These are phyloP conservation scores for Formica selysi DNA, from an alignment of 1,140 invertebrate genomes.

Conservation along the genomic window DNA sequence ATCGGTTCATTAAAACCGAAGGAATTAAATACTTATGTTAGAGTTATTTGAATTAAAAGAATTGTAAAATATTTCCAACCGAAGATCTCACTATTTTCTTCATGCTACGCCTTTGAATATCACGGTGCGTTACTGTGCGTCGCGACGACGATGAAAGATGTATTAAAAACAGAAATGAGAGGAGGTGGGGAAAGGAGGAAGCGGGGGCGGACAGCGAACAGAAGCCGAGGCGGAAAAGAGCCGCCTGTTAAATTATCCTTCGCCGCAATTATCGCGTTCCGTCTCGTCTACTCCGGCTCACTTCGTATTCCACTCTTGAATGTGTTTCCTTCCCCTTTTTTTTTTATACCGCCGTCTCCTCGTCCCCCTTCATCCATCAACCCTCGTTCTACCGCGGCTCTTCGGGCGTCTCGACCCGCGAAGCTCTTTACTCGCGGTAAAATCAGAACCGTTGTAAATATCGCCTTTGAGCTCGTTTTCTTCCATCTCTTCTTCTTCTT, in stretches of 20 bases:
- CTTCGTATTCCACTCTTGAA: slow-evolving; percentile 60
- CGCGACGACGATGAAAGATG: slow-evolving; percentile 37
- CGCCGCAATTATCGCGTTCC: slow-evolving; percentile 77
- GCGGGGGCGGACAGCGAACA: slow-evolving; percentile 42
- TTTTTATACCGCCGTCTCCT: slow-evolving; percentile 21
- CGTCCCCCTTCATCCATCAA: neutral
- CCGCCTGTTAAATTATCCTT: slow-evolving; percentile 80
- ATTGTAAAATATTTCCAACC: neutral
- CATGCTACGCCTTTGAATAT: neutral
- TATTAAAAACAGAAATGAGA: slow-evolving; percentile 59
- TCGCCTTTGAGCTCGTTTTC: slow-evolving; percentile 51
- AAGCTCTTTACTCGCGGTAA: slow-evolving; percentile 43
- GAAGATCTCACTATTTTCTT: neutral
- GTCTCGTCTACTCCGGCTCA: slow-evolving; percentile 63
- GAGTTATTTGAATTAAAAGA: neutral
- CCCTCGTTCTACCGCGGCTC: slow-evolving; percentile 11
- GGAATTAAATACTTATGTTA: neutral
- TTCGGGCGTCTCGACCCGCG: slow-evolving; percentile 44
- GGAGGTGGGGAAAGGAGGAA: slow-evolving; percentile 11
- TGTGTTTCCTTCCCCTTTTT: slow-evolving; percentile 33
- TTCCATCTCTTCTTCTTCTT: neutral
- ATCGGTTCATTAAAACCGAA: neutral
- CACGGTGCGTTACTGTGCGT: neutral
- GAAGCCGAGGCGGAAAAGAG: slow-evolving; percentile 78
- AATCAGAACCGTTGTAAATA: slow-evolving; percentile 66